Conservation (phyloP, 1,140 invertebrate species). For the Amyelois transitella region DNA sequence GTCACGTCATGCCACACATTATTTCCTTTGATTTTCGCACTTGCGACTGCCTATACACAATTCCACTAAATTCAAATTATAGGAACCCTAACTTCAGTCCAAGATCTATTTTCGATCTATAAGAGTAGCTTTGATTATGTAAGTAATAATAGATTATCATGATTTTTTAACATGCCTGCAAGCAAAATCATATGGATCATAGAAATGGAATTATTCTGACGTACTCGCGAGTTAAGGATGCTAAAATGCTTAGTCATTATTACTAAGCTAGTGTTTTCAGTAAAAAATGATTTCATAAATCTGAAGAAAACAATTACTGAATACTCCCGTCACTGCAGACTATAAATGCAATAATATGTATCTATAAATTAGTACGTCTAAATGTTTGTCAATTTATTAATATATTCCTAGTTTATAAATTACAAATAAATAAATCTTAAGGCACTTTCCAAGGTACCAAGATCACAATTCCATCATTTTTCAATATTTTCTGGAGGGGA, state of each 20-base stretch:
- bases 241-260: neutral
- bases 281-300: neutral
- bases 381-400: constrained; percentile 53
- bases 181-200: neutral
- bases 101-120: constrained; percentile 45
- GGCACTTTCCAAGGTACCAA: constrained; percentile 67
- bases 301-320: neutral
- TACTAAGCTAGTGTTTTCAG: neutral
- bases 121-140: neutral
- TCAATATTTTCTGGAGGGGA: neutral
- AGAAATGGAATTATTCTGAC: neutral
- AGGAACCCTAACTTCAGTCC: constrained; percentile 67
- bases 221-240: neutral
- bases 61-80: constrained; percentile 58
- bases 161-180: neutral
- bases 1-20: no score
- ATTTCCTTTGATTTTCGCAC: neutral
- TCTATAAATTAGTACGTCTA: constrained; percentile 22
- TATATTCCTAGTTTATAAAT: constrained; percentile 63
- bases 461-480: constrained; percentile 65
- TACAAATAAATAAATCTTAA: constrained; percentile 73
- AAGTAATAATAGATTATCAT: neutral
- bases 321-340: neutral
- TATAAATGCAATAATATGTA: neutral
- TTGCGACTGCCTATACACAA: constrained; percentile 14